Evolutionary conservation across 2,113 vertebrate genomes (phyloP), one percentile per base, ranked within the genome.

Genomic region (Xiphophorus maculatus): DNA sequence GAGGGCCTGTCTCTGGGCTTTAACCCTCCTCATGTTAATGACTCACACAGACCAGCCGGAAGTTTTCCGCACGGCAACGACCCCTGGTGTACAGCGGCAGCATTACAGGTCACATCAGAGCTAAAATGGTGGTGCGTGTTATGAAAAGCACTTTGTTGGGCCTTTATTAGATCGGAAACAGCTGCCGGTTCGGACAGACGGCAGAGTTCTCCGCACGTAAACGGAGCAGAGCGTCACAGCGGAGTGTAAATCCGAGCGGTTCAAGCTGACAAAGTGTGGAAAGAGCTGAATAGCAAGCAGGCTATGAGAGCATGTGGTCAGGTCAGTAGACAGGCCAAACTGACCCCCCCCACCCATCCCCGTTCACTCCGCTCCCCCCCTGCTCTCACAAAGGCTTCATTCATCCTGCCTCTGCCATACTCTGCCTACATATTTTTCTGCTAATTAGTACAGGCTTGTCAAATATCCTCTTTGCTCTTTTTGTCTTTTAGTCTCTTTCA

Each of bases 381-480:
- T 60, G 69, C 70, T 66, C 83, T 89, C 81, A 95, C 94, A 95
- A 94, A 93, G 88, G 92, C 86, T 83, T 92, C 91, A 95, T 95
- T 95, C 94, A 94, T 94, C 80, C 82, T 78, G 83, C 82, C 80
- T 83, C 89, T 90, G 86, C 90, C 89, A 90, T 90, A 90, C 90
- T 91, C 92, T 91, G 93, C 90, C 89, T 91, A 92, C 94, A 93
- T 94, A 93, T 92, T 93, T 93, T 87, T 90, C 92, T 92, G 92
- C 90, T 94, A 93, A 94, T 94, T 92, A 91, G 92, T 87, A 90
- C 91, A 92, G 92, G 88, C 91, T 89, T 90, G 90, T 93, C 88
- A 90, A 90, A 93, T 86, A 90, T 90, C 86, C 71, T 79, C 91
- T 83, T 83, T 74, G 84, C 65, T 80, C 78, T 64, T 68, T 84